phyloP scores from a whole-genome alignment of 2,113 vertebrate species.

The Archocentrus centrarchus region DNA sequence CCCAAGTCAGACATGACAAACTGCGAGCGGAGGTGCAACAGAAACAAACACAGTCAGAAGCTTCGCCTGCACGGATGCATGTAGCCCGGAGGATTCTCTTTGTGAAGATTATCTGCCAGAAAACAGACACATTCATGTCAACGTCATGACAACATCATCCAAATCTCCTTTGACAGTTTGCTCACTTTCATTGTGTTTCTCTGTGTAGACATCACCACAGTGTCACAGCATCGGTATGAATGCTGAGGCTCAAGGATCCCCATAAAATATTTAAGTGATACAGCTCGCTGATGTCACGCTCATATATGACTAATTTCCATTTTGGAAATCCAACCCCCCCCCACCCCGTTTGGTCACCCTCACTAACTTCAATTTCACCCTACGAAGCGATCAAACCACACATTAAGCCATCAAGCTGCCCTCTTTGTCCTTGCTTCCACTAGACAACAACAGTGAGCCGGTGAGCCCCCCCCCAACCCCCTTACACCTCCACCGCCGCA shows the following conservation, averaged over 20 bases:
- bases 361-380: slow-evolving; percentile 58
- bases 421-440: slow-evolving; percentile 69
- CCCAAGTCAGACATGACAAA: slow-evolving; percentile 71
- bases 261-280: slow-evolving; percentile 27
- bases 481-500: slow-evolving; percentile 3
- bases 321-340: background rate
- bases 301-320: slow-evolving; percentile 34
- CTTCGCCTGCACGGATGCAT: slow-evolving; percentile 25
- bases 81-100: slow-evolving; percentile 63
- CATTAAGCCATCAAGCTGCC: slow-evolving; percentile 70
- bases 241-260: slow-evolving; percentile 32
- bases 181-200: slow-evolving; percentile 60
- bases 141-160: slow-evolving; percentile 69
- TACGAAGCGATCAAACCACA: slow-evolving; percentile 66
- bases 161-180: slow-evolving; percentile 67
- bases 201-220: slow-evolving; percentile 12
- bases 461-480: background rate
- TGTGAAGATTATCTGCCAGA: slow-evolving; percentile 73
- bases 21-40: slow-evolving; percentile 58
- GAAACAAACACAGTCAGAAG: slow-evolving; percentile 57
- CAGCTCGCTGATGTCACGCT: slow-evolving; percentile 6
- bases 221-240: background rate
- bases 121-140: slow-evolving; percentile 64
- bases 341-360: slow-evolving; percentile 36
- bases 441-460: slow-evolving; percentile 53